Base-by-base conservation (phyloP, 2,113 vertebrate genomes). In the Melanotaenia duboulayi region DNA sequence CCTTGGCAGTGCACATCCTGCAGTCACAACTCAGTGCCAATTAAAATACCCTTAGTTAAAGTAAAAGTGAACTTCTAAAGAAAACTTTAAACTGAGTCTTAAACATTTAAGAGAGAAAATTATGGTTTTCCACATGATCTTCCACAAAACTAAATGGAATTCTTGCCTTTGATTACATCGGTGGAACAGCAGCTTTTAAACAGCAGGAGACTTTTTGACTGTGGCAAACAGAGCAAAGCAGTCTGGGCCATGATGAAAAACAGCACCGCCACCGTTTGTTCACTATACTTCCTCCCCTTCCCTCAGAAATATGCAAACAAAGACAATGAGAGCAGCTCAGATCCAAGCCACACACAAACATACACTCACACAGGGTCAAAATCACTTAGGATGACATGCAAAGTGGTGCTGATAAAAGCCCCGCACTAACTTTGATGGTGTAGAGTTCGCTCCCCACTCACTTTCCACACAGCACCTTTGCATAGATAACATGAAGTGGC, bases 341-440 rank as follows among this genome's bases (percentile, higher is more conserved):
- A 64, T 66, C 69, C 74, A 25, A 74, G 40, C 11, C 60, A 76
- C 64, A 65, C 35, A 44, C 74, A 52, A 46, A 39, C 58, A 56
- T 14, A 40, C 44, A 22, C n/a, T 40, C 32, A 39, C 51, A n/a
- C 59, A 4, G 22, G 50, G 37, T 74, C 57, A 62, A 65, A 61
- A 78, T 62, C 48, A 66, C 44, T 80, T 49, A 60, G 2, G 16
- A 57, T 70, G 59, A 85, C 63, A 83, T 83, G 74, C 78, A 80
- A 80, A 80, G 20, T 66, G 44, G 22, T 7, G 69, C 59, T 65
- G 71, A 81, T 77, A 81, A 80, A 74, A 64, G 61, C 37, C n/a
- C 46, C 17, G 6, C 28, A 52, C 39, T 55, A 48, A 40, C 66
- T 80, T 66, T 81, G 63, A 73, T 48, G 60, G 49, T 32, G 37